Percentiles rank a stretch among this genome's conserved stretches.
These are phyloP conservation scores for Ichneumon xanthorius DNA, from an alignment of 2,888 invertebrate genomes.

Conservation along the genomic window DNA sequence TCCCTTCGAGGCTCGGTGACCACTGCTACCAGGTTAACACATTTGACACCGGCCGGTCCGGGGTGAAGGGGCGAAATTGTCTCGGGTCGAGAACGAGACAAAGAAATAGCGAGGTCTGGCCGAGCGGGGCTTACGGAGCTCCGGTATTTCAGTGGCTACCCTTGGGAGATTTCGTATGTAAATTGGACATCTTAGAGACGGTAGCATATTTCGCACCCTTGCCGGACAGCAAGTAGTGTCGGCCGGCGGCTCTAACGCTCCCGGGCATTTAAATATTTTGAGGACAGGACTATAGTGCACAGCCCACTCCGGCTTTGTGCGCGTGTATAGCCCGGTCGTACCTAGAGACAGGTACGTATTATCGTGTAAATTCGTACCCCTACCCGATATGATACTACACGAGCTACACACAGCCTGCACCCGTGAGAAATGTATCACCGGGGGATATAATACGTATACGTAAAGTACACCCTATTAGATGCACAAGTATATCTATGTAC, in stretches of 20 bases:
- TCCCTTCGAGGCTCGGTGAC: background rate
- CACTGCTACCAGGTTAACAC: background rate
- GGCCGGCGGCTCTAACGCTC: slow-evolving; percentile 24
- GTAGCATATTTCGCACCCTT: slow-evolving; percentile 66
- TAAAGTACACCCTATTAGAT: slow-evolving; percentile 51
- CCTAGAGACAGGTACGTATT: slow-evolving; percentile 54
- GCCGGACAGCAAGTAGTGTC: slow-evolving; percentile 49
- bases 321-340: slow-evolving; percentile 43
- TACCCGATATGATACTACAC: slow-evolving; percentile 34
- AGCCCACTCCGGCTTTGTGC: slow-evolving; percentile 29
- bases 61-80: background rate
- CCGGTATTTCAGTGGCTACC: slow-evolving; percentile 66
- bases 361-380: slow-evolving; percentile 48
- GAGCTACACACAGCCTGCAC: slow-evolving; percentile 25
- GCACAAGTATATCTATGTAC: slow-evolving; percentile 33
- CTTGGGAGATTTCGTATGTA: slow-evolving; percentile 71
- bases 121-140: slow-evolving; percentile 43
- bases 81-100: slow-evolving; percentile 7
- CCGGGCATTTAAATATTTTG: slow-evolving; percentile 63
- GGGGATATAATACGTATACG: slow-evolving; percentile 58
- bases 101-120: slow-evolving; percentile 25
- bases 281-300: slow-evolving; percentile 20
- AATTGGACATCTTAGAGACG: slow-evolving; percentile 69
- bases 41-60: slow-evolving; percentile 8
- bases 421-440: slow-evolving; percentile 62